phyloP scores from a whole-genome alignment of 2,888 invertebrate species.

The Arrhopalites spinosus region DNA sequence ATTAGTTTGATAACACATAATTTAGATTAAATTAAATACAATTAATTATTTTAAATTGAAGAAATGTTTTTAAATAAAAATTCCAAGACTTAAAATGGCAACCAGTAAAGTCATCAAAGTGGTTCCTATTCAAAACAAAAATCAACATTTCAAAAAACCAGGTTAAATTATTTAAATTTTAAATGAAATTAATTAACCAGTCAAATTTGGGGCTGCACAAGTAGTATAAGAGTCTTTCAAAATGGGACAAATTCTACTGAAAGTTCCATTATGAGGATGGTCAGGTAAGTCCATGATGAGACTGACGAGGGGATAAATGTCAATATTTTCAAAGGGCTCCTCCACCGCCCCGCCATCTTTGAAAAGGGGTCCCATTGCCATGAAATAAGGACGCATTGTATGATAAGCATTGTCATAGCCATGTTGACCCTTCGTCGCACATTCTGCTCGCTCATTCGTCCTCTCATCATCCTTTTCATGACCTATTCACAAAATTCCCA shows the following conservation, averaged over 20 bases:
- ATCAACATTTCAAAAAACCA: too few relatives aligned
- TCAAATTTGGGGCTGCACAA: too few relatives aligned
- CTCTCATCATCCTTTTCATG: background rate
- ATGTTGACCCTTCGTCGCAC: slow-evolving; percentile 60
- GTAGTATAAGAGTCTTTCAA: too few relatives aligned
- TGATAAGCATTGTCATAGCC: slow-evolving; percentile 66
- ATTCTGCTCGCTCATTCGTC: background rate
- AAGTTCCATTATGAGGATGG: slow-evolving; percentile 63
- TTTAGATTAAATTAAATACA: too few relatives aligned
- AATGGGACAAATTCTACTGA: background rate
- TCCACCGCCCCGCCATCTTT: slow-evolving; percentile 56
- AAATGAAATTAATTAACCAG: too few relatives aligned
- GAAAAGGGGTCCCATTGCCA: slow-evolving; percentile 72
- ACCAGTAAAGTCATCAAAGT: too few relatives aligned
- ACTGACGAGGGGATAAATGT: slow-evolving; percentile 70
- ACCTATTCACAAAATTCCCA: background rate
- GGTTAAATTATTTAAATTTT: too few relatives aligned
- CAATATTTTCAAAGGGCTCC: slow-evolving; percentile 67
- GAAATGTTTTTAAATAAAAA: too few relatives aligned
- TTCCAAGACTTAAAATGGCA: too few relatives aligned
- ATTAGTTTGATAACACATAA: too few relatives aligned
- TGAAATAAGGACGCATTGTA: slow-evolving; percentile 72
- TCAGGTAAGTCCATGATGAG: slow-evolving; percentile 65
- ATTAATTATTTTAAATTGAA: too few relatives aligned
- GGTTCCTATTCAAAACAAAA: too few relatives aligned